phyloP scores from a whole-genome alignment of 2,888 invertebrate species.

The Macaria notata region DNA sequence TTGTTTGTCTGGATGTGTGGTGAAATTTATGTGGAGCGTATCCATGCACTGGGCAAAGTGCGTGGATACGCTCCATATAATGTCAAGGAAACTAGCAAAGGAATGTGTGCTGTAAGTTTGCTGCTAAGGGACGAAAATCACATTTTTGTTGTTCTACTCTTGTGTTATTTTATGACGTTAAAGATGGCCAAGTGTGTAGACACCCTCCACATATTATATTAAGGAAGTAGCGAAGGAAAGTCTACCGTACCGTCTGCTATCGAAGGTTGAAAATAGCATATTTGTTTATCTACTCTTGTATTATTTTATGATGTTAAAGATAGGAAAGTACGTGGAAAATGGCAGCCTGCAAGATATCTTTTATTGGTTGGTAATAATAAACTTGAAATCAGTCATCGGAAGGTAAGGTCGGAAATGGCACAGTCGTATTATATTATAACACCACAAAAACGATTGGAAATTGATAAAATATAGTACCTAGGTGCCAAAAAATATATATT shows the following conservation, averaged over 20 bases:
- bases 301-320: too few relatives aligned
- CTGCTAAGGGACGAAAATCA: slow-evolving; percentile 8
- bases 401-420: not conserved
- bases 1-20: not conserved
- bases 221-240: slow-evolving; percentile 14
- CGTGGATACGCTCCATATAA: slow-evolving; percentile 22
- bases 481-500: slow-evolving; percentile 19
- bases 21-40: too few relatives aligned
- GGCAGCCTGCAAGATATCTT: too few relatives aligned
- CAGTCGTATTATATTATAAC: not conserved
- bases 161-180: too few relatives aligned
- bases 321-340: too few relatives aligned
- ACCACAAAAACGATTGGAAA: not conserved
- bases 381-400: too few relatives aligned
- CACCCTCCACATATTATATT: slow-evolving; percentile 21
- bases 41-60: too few relatives aligned
- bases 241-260: slow-evolving; percentile 7
- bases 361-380: too few relatives aligned
- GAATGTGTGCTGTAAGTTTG: slow-evolving; percentile 8
- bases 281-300: not conserved
- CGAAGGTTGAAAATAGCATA: slow-evolving; percentile 9
- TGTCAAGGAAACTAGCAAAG: slow-evolving; percentile 13
- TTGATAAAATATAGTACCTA: slow-evolving; percentile 5
- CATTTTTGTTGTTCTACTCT: not conserved
- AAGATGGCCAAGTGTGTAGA: too few relatives aligned